These are phyloP conservation scores for Aegithalos caudatus DNA, from an alignment of 2,113 vertebrate genomes.

Conservation along the genomic window DNA sequence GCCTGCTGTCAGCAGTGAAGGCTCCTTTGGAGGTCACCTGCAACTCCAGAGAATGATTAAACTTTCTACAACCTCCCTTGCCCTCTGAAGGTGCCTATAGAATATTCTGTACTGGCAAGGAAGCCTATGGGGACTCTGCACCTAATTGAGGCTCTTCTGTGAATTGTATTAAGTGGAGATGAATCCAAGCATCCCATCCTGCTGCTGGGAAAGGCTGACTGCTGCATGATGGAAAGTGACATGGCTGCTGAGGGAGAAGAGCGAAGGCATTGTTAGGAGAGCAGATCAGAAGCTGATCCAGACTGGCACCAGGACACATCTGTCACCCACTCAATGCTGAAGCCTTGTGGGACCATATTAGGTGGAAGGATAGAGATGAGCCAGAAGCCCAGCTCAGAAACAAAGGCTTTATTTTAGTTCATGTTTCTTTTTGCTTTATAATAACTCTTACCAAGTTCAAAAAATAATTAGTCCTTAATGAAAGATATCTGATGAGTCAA, in stretches of 20 bases:
- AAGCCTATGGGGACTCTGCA: background rate
- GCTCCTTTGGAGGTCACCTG: background rate
- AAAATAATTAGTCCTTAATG: background rate
- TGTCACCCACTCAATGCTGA: background rate
- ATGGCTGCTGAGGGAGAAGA: background rate
- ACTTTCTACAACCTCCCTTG: background rate
- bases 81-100: background rate
- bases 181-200: background rate
- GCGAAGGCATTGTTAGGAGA: background rate
- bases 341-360: background rate
- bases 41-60: background rate
- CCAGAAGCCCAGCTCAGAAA: background rate
- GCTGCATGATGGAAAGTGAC: background rate
- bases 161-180: background rate
- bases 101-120: background rate
- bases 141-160: background rate
- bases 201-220: background rate
- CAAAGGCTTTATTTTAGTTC: background rate
- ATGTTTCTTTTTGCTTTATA: background rate
- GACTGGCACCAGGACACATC: background rate
- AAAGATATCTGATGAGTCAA: background rate
- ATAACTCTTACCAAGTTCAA: background rate
- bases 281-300: background rate
- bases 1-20: background rate
- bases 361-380: background rate